A percentile compares a stretch with the other conserved stretches of the same genome.
phyloP scores from a whole-genome alignment of 2,113 vertebrate genomes.

The Odocoileus virginianus region DNA sequence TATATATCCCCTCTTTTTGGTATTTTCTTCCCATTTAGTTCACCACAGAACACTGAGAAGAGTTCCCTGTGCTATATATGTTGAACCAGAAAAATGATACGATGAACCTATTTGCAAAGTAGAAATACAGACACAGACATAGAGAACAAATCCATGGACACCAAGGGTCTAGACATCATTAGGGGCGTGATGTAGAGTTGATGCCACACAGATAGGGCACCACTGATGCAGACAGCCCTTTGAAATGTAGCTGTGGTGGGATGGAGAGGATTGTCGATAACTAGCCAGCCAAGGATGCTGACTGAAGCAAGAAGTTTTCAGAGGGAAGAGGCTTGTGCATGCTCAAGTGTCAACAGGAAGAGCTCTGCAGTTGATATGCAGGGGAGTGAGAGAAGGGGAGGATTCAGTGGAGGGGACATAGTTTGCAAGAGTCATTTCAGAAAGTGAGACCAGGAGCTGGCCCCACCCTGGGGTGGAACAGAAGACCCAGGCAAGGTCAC shows the following conservation, averaged over 20 bases:
- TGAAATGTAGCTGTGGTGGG: background rate
- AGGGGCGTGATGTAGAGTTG: background rate
- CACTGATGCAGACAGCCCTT: background rate
- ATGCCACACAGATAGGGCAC: background rate
- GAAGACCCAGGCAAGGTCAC: background rate
- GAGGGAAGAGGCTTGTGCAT: background rate
- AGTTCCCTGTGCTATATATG: background rate
- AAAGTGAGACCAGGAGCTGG: background rate
- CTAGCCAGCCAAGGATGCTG: background rate
- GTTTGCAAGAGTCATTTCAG: background rate
- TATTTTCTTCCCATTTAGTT: background rate
- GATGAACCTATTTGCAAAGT: background rate
- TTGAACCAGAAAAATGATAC: background rate
- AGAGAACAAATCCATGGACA: background rate
- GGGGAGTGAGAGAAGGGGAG: background rate
- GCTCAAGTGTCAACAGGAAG: background rate
- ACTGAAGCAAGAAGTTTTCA: background rate
- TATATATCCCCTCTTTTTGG: background rate
- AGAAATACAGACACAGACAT: background rate
- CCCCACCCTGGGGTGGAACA: background rate
- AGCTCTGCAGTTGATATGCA: background rate
- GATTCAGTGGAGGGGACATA: background rate
- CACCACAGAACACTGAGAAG: background rate
- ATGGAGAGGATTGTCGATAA: background rate
- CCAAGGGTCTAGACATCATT: background rate